Conservation (phyloP, 2,888 invertebrate genomes). For the Plutella xylostella region DNA sequence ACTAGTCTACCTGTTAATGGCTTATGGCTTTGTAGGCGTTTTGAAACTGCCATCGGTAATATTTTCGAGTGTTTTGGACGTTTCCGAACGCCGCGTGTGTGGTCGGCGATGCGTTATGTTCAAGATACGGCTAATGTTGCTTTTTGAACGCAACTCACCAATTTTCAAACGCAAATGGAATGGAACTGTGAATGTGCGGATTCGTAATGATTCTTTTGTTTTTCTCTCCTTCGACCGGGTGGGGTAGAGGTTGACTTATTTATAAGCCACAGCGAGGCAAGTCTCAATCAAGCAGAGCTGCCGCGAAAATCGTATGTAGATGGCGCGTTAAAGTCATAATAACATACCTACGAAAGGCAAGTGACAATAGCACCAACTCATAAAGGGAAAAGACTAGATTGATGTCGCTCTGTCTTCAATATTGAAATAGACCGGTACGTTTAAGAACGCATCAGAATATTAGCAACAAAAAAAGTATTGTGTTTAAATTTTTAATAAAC, state of each 20-base stretch:
- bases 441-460: neutral
- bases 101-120: conserved; percentile 33
- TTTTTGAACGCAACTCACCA: conserved; percentile 9
- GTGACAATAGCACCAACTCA: too few relatives aligned
- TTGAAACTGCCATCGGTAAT: conserved; percentile 19
- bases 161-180: conserved; percentile 30
- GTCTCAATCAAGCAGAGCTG: too few relatives aligned
- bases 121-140: conserved; percentile 24
- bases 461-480: neutral
- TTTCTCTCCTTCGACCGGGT: neutral
- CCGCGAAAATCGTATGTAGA: too few relatives aligned
- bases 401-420: too few relatives aligned
- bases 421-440: neutral
- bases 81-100: conserved; percentile 13
- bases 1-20: conserved; percentile 35
- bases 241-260: too few relatives aligned
- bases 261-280: too few relatives aligned
- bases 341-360: too few relatives aligned
- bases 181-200: too few relatives aligned
- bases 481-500: too few relatives aligned
- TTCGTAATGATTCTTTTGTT: neutral
- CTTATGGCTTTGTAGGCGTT: conserved; percentile 22
- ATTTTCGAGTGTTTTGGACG: conserved; percentile 16
- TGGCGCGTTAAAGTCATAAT: too few relatives aligned
- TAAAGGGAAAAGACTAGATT: too few relatives aligned